Base-by-base conservation (phyloP, 1,140 invertebrate genomes). In the Eumeta japonica region DNA sequence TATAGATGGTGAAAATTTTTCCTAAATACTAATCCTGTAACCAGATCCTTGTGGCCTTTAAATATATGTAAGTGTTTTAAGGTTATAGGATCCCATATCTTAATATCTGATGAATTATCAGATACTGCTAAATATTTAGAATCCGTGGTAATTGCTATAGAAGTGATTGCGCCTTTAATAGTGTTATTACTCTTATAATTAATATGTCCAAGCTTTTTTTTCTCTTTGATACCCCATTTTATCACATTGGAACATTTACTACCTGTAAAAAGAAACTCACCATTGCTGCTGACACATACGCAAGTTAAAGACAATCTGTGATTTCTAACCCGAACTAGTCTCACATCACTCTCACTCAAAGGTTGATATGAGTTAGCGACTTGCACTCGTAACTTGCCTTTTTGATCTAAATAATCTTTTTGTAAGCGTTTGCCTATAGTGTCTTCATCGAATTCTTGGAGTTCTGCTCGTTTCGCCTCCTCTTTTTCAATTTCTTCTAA, bases 181-280 rank as follows among this genome's bases (percentile, higher is more conserved):
- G 75, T 75, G 32, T 72, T 60, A 54, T 75, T 78, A 35, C 71
- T 78, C 67, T 64, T 84, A 28, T 53, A 79, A 20, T 78, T 81
- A 55, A 78, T 58, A 27, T 58, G 54, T n/a, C 71, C 68, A 1
- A 81, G 48, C 74, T 83, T 84, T 39, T 59, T 75, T 50, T 75
- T 78, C 39, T 73, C 77, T 40, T 65, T 73, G 10, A 80, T 62
- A 31, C 68, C 62, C 79, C 92, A 98, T 81, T 96, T 96, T 9
- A 96, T 82, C 32, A 98, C 80, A 28, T 78, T 79, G 30, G 89
- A 85, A 71, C 94, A 91, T 77, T 97, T 97, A 31, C 89, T 92
- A 1, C 87, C 92, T 27, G 86, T 87, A 64, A 84, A 97, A 0
- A 90, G 75, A 62, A 77, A 84, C 56, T 83, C 76, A 19, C 83